Percentiles rank a stretch among this genome's conserved stretches.
phyloP scores from a whole-genome alignment of 2,113 vertebrate genomes.

The Trichomycterus rosablanca region DNA sequence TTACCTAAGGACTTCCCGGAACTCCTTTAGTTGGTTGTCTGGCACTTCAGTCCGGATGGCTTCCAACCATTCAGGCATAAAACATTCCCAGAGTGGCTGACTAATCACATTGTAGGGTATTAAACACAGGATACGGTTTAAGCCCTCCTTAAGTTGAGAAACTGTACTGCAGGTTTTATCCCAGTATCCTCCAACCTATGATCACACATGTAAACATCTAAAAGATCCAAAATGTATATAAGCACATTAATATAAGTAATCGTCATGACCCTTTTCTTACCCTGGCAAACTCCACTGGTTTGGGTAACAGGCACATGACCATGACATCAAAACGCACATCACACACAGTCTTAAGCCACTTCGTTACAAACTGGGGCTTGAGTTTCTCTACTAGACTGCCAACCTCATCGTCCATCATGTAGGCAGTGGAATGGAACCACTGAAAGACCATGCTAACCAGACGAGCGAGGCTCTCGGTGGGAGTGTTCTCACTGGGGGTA shows the following conservation, averaged over 20 bases:
- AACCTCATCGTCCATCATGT: constrained; percentile 99
- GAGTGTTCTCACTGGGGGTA: constrained; percentile 96
- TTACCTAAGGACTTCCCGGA: constrained; percentile 94
- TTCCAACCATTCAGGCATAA: constrained; percentile 98
- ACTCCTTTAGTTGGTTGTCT: constrained; percentile 90
- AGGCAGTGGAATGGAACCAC: constrained; percentile 98
- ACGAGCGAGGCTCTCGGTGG: constrained; percentile 91
- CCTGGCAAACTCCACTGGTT: constrained; percentile 96
- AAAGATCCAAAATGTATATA: not conserved
- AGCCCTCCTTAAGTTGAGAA: constrained; percentile 93
- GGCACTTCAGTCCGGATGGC: constrained; percentile 94
- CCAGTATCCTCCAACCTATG: constrained; percentile 96
- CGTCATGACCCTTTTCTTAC: constrained; percentile 63
- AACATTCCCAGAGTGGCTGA: constrained; percentile 94
- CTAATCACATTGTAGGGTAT: constrained; percentile 98
- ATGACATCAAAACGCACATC: constrained; percentile 97
- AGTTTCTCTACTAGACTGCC: constrained; percentile 97
- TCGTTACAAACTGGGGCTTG: constrained; percentile 98
- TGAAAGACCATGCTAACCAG: constrained; percentile 99
- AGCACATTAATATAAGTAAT: not conserved
- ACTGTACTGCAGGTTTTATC: constrained; percentile 95
- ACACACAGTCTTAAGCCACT: constrained; percentile 97
- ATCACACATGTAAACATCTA: constrained; percentile 2
- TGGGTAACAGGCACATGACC: constrained; percentile 99
- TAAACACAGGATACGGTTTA: constrained; percentile 93